Conservation (phyloP, 2,797 vertebrate genomes). For the Gymnothorax reevesii region DNA sequence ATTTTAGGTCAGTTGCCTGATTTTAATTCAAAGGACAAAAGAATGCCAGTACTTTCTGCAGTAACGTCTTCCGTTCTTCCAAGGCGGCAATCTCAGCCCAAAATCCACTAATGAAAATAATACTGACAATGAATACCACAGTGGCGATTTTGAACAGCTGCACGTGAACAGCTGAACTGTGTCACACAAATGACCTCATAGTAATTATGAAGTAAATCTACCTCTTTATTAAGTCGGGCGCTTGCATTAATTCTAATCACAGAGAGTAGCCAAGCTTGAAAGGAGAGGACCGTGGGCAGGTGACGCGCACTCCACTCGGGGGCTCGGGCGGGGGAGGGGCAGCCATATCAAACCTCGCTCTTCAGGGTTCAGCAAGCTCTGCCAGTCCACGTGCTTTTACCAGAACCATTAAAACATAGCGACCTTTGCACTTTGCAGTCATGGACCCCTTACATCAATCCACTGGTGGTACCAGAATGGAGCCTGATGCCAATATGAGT, state of each 20-base stretch:
- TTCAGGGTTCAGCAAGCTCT: conserved; percentile 60
- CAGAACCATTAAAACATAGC: conserved; percentile 51
- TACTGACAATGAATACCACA: conserved; percentile 26
- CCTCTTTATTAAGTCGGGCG: conserved; percentile 62
- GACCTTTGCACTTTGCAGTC: conserved; percentile 62
- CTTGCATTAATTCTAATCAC: conserved; percentile 72
- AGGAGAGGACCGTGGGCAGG: conserved; percentile 45
- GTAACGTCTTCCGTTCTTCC: conserved; percentile 31
- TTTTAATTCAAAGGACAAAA: background rate
- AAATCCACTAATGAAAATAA: conserved; percentile 5
- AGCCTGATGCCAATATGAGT: conserved; percentile 45
- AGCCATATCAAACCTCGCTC: conserved; percentile 57
- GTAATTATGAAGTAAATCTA: conserved; percentile 61
- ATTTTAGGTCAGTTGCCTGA: background rate
- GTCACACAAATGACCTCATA: conserved; percentile 60
- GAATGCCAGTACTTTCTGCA: background rate
- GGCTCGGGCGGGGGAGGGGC: conserved; percentile 24
- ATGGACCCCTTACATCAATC: conserved; percentile 39
- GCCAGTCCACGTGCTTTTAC: conserved; percentile 33
- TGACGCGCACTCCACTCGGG: conserved; percentile 16
- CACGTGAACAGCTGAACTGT: conserved; percentile 34
- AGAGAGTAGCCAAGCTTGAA: conserved; percentile 64
- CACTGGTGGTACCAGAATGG: conserved; percentile 41
- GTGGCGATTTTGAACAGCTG: conserved; percentile 40
- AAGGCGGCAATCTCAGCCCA: background rate